phyloP scores from a whole-genome alignment of 2,888 invertebrate genomes.

The Heliconius erato region DNA sequence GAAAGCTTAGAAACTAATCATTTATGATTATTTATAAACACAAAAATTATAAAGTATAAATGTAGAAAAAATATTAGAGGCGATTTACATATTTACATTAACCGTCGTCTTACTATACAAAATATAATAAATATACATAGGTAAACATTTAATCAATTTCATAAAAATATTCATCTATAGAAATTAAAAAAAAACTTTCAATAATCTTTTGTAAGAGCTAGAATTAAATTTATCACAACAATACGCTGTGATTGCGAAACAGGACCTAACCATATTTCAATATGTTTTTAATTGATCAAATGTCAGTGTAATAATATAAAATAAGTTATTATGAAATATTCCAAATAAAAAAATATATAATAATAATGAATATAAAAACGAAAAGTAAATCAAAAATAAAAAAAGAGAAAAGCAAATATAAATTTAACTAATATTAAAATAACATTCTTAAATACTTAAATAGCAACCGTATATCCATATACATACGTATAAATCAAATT shows the following conservation, averaged over 20 bases:
- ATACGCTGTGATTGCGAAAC: background rate
- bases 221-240: conserved; percentile 5
- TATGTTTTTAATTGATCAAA: no score
- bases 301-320: no score
- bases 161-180: background rate
- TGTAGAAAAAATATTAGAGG: background rate
- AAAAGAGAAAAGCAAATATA: background rate
- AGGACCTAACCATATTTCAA: no score
- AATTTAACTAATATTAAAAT: background rate
- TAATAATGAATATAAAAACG: background rate
- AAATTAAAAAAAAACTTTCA: background rate
- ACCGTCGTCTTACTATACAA: no score
- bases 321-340: background rate
- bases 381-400: background rate
- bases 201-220: background rate
- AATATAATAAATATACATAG: no score
- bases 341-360: background rate
- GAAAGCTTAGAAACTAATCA: background rate
- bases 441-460: background rate
- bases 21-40: background rate
- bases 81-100: no score
- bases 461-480: conserved; percentile 1
- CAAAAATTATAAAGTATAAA: background rate
- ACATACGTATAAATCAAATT: conserved; percentile 16
- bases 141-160: no score